Evolutionary conservation across 2,888 invertebrate species (phyloP), one percentile per base, ranked within the genome.

Genomic region (Rhodophaea formosa): DNA sequence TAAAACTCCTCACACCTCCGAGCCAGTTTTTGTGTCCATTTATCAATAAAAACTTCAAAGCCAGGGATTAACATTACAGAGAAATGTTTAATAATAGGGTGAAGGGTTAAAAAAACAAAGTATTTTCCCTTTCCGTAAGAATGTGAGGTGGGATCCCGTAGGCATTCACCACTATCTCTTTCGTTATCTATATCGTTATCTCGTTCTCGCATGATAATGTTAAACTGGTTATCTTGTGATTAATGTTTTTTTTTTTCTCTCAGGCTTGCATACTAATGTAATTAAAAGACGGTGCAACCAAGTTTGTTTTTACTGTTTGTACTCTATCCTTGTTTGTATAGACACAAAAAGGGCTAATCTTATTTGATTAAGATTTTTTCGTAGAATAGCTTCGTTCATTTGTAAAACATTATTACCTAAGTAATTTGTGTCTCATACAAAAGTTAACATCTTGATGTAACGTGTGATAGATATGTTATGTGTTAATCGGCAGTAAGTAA

Each of bases 181-280:
- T 87, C 80, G 70, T 44, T 61, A 62, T 56, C 46, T 47, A 69
- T 59, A 60, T 60, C 10, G 61, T 70, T 63, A 58, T 78, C 75
- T 66, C 70, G 66, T 61, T 82, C 74, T 60, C 72, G 46, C 61
- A 56, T 60, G 61, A 58, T 60, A 62, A 64, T 71, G 62, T 12
- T 66, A 71, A 83, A 84, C 85, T 80, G 77, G 87, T 88, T 87
- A 81, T 65, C 67, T 7, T 74, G 80, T 88, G 88, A 88, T 88
- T 85, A 86, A 88, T 86, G 78, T 68, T 81, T 80, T 80, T 75
- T 67, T 71, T 60, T 71, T 60, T 64, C 59, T 58, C 52, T 66
- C 66, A 67, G 70, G 67, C 67, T 74, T 75, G 78, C 77, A 80
- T 81, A 71, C 67, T 74, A 72, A 73, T 74, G 69, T 74, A 85